A percentile compares a stretch with the other conserved stretches of the same genome.
These are phyloP conservation scores for Sprattus sprattus DNA, from an alignment of 2,113 vertebrate species.

Conservation along the genomic window DNA sequence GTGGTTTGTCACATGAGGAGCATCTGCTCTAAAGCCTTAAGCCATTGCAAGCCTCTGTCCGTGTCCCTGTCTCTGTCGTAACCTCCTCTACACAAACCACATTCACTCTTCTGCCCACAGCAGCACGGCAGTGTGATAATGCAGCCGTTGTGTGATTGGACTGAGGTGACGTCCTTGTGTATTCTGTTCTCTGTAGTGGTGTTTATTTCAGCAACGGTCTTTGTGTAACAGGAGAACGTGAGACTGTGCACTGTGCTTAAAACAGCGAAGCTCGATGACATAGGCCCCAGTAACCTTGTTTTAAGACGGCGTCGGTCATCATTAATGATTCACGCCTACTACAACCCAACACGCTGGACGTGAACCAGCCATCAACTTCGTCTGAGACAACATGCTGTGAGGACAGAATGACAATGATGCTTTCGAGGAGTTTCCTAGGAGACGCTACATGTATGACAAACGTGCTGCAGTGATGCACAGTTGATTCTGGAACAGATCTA, in stretches of 20 bases:
- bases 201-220: not conserved
- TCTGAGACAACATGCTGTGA: not conserved
- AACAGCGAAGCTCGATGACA: not conserved
- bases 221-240: not conserved
- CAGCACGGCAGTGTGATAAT: not conserved
- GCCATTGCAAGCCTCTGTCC: not conserved
- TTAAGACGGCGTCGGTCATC: not conserved
- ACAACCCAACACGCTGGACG: not conserved
- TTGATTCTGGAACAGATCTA: no score
- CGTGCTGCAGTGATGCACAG: no score
- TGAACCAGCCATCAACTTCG: not conserved
- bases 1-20: not conserved
- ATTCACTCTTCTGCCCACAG: not conserved
- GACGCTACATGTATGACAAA: not conserved
- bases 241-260: not conserved
- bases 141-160: not conserved
- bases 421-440: not conserved
- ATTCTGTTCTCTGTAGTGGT: not conserved
- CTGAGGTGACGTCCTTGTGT: no score
- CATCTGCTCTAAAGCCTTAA: not conserved
- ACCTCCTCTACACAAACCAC: not conserved
- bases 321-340: not conserved
- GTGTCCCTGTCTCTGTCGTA: not conserved
- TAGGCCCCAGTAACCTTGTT: not conserved
- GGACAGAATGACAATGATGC: not conserved